A percentile compares a stretch with the other conserved stretches of the same genome.
Conservation (phyloP, 2,888 invertebrate genomes). For the Callyntrura sp. region DNA sequence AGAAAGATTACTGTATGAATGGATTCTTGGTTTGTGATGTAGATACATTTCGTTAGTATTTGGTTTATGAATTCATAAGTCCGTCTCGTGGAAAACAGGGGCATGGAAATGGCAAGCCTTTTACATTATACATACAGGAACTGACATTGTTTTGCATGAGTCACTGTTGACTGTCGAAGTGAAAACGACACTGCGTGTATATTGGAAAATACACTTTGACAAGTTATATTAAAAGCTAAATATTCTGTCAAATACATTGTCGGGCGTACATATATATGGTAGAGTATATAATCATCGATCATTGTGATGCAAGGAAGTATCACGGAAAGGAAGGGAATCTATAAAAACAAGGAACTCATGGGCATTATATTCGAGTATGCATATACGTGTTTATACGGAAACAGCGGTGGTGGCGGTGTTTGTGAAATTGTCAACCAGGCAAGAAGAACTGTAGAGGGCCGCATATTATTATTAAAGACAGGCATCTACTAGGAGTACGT, state of each 20-base stretch:
- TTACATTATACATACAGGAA: constrained; percentile 67
- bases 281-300: not conserved
- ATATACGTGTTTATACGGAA: too few species aligned
- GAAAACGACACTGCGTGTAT: constrained; percentile 9
- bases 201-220: constrained; percentile 52
- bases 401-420: not conserved
- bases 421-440: constrained; percentile 32
- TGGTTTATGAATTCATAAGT: too few species aligned
- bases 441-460: constrained; percentile 27
- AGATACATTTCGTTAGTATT: too few species aligned
- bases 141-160: constrained; percentile 54
- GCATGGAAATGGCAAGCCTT: constrained; percentile 52
- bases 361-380: too few species aligned
- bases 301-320: not conserved
- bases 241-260: constrained; percentile 4
- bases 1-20: too few species aligned
- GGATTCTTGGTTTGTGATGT: too few species aligned
- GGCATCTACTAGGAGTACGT: constrained; percentile 39
- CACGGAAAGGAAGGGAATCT: not conserved
- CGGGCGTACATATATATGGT: not conserved
- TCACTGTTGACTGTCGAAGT: constrained; percentile 50
- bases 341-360: too few species aligned
- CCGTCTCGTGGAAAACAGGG: too few species aligned
- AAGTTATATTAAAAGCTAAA: constrained; percentile 32
- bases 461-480: constrained; percentile 50